Percentiles rank a stretch among this genome's conserved stretches.
Evolutionary conservation across 1,140 invertebrate genomes (phyloP).

Genomic region (Amyelois transitella): DNA sequence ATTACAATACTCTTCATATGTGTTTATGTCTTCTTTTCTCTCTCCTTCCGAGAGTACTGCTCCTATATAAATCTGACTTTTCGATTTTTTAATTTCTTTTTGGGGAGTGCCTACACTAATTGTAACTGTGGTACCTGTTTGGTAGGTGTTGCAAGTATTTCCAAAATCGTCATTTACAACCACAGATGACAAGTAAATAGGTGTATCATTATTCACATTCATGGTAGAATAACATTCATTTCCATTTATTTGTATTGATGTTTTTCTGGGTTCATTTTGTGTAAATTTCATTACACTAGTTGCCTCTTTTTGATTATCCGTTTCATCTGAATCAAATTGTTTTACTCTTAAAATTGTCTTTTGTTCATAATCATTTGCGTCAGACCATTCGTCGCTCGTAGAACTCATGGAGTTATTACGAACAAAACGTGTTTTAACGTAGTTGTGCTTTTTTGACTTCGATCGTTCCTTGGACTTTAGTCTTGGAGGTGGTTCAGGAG

Average conservation of each 20-base stretch:
- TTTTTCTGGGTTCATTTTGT: conserved; percentile 76
- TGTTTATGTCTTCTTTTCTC: conserved; percentile 44
- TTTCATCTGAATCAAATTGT: conserved; percentile 69
- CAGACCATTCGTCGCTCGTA: conserved; percentile 66
- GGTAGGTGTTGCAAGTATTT: conserved; percentile 57
- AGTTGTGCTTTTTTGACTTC: conserved; percentile 65
- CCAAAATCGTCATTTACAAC: conserved; percentile 76
- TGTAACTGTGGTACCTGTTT: conserved; percentile 74
- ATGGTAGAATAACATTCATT: conserved; percentile 81
- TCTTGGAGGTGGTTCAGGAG: conserved; percentile 67
- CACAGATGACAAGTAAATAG: conserved; percentile 80
- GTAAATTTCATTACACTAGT: conserved; percentile 27
- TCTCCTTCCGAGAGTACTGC: conserved; percentile 45
- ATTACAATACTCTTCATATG: conserved; percentile 59
- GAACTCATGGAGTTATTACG: conserved; percentile 63
- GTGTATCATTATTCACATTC: conserved; percentile 77
- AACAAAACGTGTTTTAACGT: conserved; percentile 70
- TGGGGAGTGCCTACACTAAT: conserved; percentile 71
- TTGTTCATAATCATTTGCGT: conserved; percentile 63
- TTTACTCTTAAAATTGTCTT: conserved; percentile 64
- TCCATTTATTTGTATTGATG: conserved; percentile 84
- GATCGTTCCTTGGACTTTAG: conserved; percentile 53
- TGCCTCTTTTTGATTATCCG: conserved; percentile 42
- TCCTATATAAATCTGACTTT: conserved; percentile 71
- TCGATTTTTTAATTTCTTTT: conserved; percentile 55